Evolutionary conservation across 2,797 vertebrate genomes (phyloP).

Genomic region (Poecile montanus): DNA sequence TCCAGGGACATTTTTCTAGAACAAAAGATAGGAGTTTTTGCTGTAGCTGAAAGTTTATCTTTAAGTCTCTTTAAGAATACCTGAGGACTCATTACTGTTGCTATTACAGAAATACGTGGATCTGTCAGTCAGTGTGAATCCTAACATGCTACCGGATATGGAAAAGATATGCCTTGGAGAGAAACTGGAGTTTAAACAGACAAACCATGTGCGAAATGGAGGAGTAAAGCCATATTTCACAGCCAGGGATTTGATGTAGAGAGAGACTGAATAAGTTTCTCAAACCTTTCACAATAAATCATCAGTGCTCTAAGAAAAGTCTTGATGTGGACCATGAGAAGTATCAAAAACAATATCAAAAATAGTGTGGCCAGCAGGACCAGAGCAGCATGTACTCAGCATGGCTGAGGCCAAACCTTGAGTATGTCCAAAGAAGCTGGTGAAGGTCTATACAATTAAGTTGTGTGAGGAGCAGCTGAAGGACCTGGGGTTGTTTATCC

Average conservation of each 20-base stretch:
- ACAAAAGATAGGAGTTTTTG: neutral
- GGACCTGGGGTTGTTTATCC: neutral
- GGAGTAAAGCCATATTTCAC: neutral
- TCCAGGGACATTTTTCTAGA: neutral
- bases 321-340: neutral
- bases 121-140: neutral
- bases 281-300: neutral
- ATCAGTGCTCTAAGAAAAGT: neutral
- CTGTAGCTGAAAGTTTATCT: neutral
- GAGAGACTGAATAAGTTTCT: neutral
- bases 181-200: neutral
- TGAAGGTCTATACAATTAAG: neutral
- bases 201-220: neutral
- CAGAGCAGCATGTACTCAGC: neutral
- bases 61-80: neutral
- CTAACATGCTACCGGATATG: fast-evolving
- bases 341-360: neutral
- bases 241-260: neutral
- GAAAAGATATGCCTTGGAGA: neutral
- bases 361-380: neutral
- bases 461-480: neutral
- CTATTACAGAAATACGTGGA: neutral
- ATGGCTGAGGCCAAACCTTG: neutral
- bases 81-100: neutral
- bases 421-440: neutral